phyloP scores from a whole-genome alignment of 2,797 vertebrate species.

The Halcyon smyrnensis region DNA sequence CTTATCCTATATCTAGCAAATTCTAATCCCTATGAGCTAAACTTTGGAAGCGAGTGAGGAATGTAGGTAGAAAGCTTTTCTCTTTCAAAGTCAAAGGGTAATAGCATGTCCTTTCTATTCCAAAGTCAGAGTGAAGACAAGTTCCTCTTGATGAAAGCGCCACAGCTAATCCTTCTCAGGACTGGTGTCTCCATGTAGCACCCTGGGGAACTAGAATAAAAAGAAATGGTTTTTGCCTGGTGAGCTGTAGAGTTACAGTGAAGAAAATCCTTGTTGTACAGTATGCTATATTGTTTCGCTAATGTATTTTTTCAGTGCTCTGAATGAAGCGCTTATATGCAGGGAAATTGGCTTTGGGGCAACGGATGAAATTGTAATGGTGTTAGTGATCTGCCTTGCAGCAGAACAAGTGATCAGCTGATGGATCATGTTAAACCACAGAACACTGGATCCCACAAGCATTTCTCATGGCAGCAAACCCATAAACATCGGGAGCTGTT shows the following conservation, averaged over 20 bases:
- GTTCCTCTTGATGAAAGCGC: conserved; percentile 65
- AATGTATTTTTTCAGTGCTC: conserved; percentile 55
- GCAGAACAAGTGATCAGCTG: conserved; percentile 55
- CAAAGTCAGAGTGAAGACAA: conserved; percentile 58
- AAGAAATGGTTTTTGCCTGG: conserved; percentile 54
- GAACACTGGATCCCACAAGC: neutral
- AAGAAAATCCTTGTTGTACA: conserved; percentile 70
- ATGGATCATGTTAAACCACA: conserved; percentile 64
- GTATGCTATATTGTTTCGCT: conserved; percentile 59
- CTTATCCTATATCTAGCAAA: conserved; percentile 47
- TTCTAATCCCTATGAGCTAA: conserved; percentile 47
- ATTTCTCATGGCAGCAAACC: neutral
- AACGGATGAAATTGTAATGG: neutral
- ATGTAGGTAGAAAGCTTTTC: conserved; percentile 53
- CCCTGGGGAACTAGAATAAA: conserved; percentile 68
- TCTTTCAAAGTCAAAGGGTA: neutral
- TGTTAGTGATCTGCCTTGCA: conserved; percentile 55
- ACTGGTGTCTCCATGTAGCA: conserved; percentile 60
- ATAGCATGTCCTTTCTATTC: conserved; percentile 47
- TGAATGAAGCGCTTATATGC: conserved; percentile 48
- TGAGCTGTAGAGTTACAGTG: conserved; percentile 64
- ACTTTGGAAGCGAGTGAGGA: neutral
- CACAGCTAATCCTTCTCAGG: conserved; percentile 59
- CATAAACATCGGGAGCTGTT: neutral
- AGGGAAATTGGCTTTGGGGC: conserved; percentile 56